phyloP scores from a whole-genome alignment of 1,140 invertebrate species.

The Grapholita molesta region DNA sequence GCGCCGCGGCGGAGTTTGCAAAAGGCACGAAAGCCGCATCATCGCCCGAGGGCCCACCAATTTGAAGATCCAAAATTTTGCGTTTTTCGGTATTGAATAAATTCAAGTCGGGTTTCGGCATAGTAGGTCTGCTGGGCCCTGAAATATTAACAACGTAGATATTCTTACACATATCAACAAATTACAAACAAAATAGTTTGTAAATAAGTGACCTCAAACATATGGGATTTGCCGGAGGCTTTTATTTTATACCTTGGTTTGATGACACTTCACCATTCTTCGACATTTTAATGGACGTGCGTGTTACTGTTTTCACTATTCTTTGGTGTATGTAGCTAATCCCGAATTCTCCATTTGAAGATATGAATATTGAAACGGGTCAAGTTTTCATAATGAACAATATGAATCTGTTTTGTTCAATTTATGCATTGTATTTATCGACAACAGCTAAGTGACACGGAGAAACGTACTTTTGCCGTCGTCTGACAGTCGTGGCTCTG shows the following conservation, averaged over 20 bases:
- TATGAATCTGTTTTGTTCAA: slow-evolving; percentile 37
- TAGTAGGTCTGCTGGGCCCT: slow-evolving; percentile 63
- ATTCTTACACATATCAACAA: background rate
- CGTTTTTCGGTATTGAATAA: slow-evolving; percentile 64
- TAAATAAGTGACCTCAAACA: background rate
- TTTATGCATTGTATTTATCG: slow-evolving; percentile 45
- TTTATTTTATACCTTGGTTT: slow-evolving; percentile 65
- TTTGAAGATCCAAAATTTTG: slow-evolving; percentile 62
- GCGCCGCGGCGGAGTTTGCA: slow-evolving; percentile 42
- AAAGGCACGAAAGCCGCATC: slow-evolving; percentile 67
- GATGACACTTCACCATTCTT: slow-evolving; percentile 75
- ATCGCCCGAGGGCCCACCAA: slow-evolving; percentile 60
- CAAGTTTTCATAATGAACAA: slow-evolving; percentile 43
- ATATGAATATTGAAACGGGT: slow-evolving; percentile 33
- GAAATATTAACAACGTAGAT: slow-evolving; percentile 23
- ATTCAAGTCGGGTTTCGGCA: slow-evolving; percentile 66
- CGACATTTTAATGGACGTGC: slow-evolving; percentile 62
- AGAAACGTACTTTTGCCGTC: slow-evolving; percentile 16
- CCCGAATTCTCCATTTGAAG: slow-evolving; percentile 48
- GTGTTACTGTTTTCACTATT: slow-evolving; percentile 38
- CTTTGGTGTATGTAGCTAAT: slow-evolving; percentile 38
- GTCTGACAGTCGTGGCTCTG: slow-evolving; percentile 8
- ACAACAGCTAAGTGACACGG: slow-evolving; percentile 29
- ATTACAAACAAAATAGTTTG: background rate
- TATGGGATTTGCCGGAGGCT: slow-evolving; percentile 27